These are phyloP conservation scores for Apodemia zela DNA, from an alignment of 2,888 invertebrate genomes.

Conservation along the genomic window DNA sequence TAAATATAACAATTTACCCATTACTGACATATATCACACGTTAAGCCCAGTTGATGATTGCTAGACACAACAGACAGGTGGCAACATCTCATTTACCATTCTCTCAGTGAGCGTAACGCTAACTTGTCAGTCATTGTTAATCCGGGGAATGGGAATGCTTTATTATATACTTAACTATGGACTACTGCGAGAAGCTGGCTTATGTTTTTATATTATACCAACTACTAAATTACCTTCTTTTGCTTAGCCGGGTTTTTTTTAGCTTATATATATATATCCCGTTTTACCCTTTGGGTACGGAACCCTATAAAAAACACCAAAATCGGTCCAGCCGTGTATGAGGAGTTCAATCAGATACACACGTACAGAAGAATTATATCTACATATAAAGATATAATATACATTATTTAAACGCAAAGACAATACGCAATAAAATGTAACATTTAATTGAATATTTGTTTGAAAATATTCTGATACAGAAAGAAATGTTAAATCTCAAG, in stretches of 20 bases:
- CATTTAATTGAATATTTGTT: neutral
- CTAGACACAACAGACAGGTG: neutral
- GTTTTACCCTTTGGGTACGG: no score
- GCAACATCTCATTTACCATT: slow-evolving; percentile 3
- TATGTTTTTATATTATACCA: no score
- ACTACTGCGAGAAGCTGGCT: neutral
- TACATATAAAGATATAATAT: no score
- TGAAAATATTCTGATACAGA: neutral
- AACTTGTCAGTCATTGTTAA: slow-evolving; percentile 1
- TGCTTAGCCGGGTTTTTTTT: no score
- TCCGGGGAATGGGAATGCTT: neutral
- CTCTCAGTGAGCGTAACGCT: slow-evolving; percentile 9
- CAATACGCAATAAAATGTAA: no score
- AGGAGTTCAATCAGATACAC: no score
- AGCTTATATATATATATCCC: no score
- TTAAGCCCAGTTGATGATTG: neutral
- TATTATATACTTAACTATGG: neutral
- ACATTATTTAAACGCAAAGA: no score
- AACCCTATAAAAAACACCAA: no score
- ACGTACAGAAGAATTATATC: no score
- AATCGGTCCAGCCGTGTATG: no score
- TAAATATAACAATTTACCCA: neutral
- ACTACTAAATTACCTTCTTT: no score
- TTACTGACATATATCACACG: neutral
- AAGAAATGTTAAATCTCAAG: neutral